These are phyloP conservation scores for Hemibagrus guttatus DNA, from an alignment of 2,797 vertebrate species.

Conservation along the genomic window DNA sequence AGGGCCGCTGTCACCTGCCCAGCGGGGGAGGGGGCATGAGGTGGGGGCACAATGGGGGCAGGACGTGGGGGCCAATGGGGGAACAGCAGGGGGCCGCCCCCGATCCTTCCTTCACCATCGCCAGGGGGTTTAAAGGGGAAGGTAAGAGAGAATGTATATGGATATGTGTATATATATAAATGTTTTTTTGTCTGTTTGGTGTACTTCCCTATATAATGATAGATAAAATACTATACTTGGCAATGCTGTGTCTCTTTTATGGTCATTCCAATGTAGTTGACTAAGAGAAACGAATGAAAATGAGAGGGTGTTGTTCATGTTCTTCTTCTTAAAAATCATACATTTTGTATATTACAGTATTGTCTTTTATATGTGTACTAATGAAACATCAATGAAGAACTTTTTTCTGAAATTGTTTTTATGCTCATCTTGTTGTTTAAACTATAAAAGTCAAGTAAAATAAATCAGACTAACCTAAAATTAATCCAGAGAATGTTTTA, in stretches of 20 bases:
- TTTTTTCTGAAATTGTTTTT: no score
- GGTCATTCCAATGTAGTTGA: not conserved
- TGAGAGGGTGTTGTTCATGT: not conserved
- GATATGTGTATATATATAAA: not conserved
- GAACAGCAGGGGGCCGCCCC: slow-evolving; percentile 79
- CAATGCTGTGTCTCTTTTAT: not conserved
- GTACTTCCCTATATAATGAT: not conserved
- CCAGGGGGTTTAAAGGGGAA: slow-evolving; percentile 65
- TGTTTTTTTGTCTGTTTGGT: not conserved
- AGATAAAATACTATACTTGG: not conserved
- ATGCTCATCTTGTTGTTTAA: not conserved
- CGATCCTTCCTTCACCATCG: slow-evolving; percentile 72
- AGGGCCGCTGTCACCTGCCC: slow-evolving; percentile 98
- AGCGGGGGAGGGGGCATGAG: slow-evolving; percentile 82
- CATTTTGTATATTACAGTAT: not conserved
- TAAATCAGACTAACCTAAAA: not conserved
- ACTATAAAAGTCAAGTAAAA: not conserved
- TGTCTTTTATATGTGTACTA: not conserved
- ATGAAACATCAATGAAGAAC: not conserved
- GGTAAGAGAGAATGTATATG: slow-evolving; percentile 1
- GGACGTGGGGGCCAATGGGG: slow-evolving; percentile 77
- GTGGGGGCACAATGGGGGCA: slow-evolving; percentile 75
- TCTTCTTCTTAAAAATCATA: not conserved
- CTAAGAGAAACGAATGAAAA: not conserved
- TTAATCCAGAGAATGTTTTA: slow-evolving; percentile 8